Conservation (phyloP, 2,888 invertebrate genomes). For the Lagria hirta region DNA sequence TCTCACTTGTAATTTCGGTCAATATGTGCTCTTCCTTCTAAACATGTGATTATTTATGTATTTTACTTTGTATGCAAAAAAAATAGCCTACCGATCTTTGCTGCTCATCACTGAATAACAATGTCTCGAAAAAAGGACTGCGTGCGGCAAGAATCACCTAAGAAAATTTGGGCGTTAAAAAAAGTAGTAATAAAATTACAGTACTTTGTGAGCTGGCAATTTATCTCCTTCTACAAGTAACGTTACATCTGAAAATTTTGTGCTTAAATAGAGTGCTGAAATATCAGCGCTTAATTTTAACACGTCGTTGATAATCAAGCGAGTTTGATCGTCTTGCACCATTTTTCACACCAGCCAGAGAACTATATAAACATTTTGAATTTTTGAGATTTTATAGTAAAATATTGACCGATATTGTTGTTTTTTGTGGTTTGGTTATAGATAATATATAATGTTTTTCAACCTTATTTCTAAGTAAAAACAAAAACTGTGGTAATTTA, state of each 20-base stretch:
- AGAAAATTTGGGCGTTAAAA: too few species aligned
- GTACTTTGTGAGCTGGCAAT: constrained; percentile 3
- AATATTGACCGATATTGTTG: too few species aligned
- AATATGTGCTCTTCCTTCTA: too few species aligned
- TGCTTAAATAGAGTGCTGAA: constrained; percentile 2
- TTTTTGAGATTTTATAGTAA: too few species aligned
- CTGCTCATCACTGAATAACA: neutral
- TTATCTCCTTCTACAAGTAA: neutral
- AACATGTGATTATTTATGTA: too few species aligned
- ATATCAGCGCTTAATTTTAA: neutral
- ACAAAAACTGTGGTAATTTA: too few species aligned
- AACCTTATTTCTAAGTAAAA: too few species aligned
- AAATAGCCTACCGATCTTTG: neutral
- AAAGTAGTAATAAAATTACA: neutral
- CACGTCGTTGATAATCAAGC: neutral
- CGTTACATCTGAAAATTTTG: constrained; percentile 5
- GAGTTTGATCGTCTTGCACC: too few species aligned
- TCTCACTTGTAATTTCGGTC: neutral
- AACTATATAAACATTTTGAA: too few species aligned
- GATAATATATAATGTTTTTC: too few species aligned
- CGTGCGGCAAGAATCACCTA: constrained; percentile 6
- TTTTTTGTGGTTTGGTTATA: too few species aligned
- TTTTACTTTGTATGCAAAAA: neutral
- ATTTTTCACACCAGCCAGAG: too few species aligned
- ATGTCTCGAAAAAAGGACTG: constrained; percentile 1